Conservation (phyloP, 2,797 vertebrate species). For the Anisognathus igniventris region DNA sequence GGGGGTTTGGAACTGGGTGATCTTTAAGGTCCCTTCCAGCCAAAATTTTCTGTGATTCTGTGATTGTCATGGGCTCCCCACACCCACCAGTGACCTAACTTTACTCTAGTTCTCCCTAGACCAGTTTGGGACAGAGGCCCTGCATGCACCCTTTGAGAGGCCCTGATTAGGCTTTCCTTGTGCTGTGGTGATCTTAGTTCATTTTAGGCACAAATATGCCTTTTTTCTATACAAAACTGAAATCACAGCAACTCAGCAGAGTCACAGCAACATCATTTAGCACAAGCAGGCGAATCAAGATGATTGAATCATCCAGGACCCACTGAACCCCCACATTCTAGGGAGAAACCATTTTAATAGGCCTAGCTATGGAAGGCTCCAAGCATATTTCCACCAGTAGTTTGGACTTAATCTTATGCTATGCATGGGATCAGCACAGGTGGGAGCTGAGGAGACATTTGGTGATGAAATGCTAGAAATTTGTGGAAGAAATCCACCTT, state of each 20-base stretch:
- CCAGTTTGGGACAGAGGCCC: neutral
- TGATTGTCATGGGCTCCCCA: fast-evolving
- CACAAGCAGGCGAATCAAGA: neutral
- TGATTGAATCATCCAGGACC: neutral
- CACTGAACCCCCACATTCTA: neutral
- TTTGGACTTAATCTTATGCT: neutral
- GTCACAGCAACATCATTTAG: neutral
- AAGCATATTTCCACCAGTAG: neutral
- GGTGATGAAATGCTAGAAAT: neutral
- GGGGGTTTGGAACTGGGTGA: neutral
- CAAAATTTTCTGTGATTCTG: neutral
- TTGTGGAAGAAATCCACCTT: neutral
- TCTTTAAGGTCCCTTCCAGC: neutral
- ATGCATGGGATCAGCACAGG: neutral
- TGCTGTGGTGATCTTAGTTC: neutral
- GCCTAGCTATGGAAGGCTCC: neutral
- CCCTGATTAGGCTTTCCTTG: neutral
- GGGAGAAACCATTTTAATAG: neutral
- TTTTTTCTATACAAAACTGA: neutral
- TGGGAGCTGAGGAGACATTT: neutral
- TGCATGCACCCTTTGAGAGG: neutral
- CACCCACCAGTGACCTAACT: neutral
- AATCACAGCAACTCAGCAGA: neutral
- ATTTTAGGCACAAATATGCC: neutral
- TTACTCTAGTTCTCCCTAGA: neutral